Evolutionary conservation across 1,140 invertebrate species (phyloP), one percentile per base, ranked within the genome.

Genomic region (Drosophila grimshawi): DNA sequence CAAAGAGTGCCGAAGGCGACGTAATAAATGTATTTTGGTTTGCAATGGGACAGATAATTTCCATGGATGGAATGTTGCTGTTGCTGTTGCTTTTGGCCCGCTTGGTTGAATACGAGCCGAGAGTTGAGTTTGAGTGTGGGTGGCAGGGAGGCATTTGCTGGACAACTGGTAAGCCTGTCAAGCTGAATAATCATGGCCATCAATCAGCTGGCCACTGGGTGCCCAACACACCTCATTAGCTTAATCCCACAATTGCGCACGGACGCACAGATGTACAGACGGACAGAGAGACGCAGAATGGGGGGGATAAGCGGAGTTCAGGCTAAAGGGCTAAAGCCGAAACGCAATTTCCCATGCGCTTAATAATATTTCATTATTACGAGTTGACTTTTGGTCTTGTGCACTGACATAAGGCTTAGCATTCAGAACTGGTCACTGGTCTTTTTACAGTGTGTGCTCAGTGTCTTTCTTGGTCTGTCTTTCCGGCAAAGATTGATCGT

Each of bases 221-320:
- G 76, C 69, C 69, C 85, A 72, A 77, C 77, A 78, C 85, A 89
- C 85, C 85, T 88, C 83, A 88, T 88, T 88, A 88, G 85, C 64
- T 83, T 86, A 86, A 86, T 86, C 79, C 80, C 71, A 77, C 83
- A 79, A 89, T 86, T 79, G 83, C 83, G 82, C 81, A 86, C 81
- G 81, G 75, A 80, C 80, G 83, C 55, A 76, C 81, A 64, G 67
- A 64, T 60, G 37, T 46, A 71, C 55, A 57, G 62, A 60, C 43
- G 6, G 29, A 52, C 1, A 64, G 11, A 59, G 2, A 41, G 7
- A 41, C 3, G 29, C 0, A 19, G 32, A 37, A 30, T 51, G 32
- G 11, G 27, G 35, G 80, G 52, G 49, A 41, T 51, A 53, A 27
- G 37, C 11, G 11, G 41, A 29, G 33, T 41, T 33, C 30, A 43